Conservation (phyloP, 2,888 invertebrate species). For the Lochmaea crataegi region DNA sequence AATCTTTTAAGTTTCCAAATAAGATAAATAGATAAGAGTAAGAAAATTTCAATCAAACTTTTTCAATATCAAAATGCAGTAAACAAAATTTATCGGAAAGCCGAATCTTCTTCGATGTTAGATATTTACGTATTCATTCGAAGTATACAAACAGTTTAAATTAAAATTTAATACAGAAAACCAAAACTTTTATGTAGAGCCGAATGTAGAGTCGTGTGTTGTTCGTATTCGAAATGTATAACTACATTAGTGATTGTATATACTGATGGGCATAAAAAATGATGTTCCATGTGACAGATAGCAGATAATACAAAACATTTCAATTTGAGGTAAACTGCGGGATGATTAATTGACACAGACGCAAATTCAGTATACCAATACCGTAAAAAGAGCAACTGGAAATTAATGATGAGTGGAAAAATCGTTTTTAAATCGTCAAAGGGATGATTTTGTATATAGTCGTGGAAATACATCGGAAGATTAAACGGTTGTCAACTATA, state of each 20-base stretch:
- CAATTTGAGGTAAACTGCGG: not conserved
- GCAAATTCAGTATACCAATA: not conserved
- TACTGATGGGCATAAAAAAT: not conserved
- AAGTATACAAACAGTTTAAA: not conserved
- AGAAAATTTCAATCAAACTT: slow-evolving; percentile 9
- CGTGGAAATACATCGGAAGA: too few relatives aligned
- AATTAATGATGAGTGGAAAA: not conserved
- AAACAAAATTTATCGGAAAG: not conserved
- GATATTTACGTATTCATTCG: not conserved
- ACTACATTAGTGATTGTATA: too few relatives aligned
- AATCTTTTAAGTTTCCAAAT: not conserved
- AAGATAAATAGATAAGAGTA: not conserved
- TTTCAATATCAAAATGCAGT: not conserved
- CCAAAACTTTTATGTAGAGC: too few relatives aligned
- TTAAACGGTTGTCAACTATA: too few relatives aligned
- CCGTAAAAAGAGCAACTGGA: not conserved
- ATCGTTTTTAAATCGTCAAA: not conserved
- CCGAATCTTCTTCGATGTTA: not conserved
- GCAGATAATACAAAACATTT: not conserved
- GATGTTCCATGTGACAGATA: not conserved
- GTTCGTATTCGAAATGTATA: too few relatives aligned
- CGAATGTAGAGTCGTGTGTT: too few relatives aligned
- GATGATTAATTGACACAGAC: too few relatives aligned
- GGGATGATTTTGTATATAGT: too few relatives aligned
- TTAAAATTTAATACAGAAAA: too few relatives aligned